phyloP scores from a whole-genome alignment of 1,140 invertebrate genomes.

The Eupristina koningsbergeri region DNA sequence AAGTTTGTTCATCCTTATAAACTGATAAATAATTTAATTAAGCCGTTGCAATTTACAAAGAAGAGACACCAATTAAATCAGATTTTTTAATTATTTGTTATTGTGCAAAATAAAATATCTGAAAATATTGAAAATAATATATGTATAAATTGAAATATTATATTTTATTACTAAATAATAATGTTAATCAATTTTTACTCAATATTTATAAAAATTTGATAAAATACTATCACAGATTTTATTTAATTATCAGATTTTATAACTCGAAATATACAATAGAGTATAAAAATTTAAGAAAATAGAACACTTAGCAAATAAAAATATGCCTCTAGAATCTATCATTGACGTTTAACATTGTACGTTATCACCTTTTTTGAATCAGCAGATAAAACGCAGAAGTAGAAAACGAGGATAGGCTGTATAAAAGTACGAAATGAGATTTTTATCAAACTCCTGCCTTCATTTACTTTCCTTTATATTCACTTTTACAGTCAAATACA shows the following conservation, averaged over 20 bases:
- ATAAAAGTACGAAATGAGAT: constrained; percentile 21
- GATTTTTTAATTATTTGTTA: no score
- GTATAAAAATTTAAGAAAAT: not conserved
- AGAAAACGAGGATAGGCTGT: not conserved
- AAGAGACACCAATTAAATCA: no score
- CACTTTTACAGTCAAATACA: not conserved
- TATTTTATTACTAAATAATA: no score
- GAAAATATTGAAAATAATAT: no score
- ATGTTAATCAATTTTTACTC: no score
- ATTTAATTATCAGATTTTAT: not conserved
- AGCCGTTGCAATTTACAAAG: no score
- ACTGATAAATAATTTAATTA: no score
- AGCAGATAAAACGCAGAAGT: not conserved
- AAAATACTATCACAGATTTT: no score
- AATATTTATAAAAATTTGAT: no score
- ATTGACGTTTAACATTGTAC: not conserved
- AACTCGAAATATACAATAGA: not conserved
- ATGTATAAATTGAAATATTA: no score
- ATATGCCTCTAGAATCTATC: not conserved
- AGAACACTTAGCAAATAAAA: not conserved
- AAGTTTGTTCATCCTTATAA: no score
- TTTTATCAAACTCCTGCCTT: constrained; percentile 4
- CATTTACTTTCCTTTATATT: not conserved
- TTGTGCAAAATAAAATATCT: no score
- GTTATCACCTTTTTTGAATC: not conserved